Evolutionary conservation across 1,140 invertebrate genomes (phyloP).

Genomic region (Zophobas morio): DNA sequence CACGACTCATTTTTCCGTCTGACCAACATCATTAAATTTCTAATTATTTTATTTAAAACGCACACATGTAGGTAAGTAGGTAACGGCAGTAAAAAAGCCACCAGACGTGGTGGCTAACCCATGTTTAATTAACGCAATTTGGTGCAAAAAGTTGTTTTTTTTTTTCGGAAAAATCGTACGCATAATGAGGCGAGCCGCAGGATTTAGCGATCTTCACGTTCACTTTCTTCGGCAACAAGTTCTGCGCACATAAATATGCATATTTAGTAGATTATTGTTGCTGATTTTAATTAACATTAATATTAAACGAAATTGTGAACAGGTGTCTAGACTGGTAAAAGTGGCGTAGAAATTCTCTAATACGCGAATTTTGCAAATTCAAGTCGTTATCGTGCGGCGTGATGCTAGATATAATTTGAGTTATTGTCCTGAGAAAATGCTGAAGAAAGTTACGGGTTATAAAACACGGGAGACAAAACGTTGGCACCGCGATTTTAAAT

Average conservation of each 20-base stretch:
- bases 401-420: background rate
- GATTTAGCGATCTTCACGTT: background rate
- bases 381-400: background rate
- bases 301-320: background rate
- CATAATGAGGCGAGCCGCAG: no score
- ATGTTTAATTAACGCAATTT: no score
- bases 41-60: no score
- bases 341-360: background rate
- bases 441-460: slow-evolving; percentile 14
- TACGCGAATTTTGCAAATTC: background rate
- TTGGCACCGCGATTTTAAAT: background rate
- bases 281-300: background rate
- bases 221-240: background rate
- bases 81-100: no score
- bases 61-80: no score
- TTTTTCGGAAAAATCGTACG: no score
- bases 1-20: no score
- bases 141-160: no score
- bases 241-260: background rate
- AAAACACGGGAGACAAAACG: slow-evolving; percentile 7
- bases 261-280: background rate
- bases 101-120: no score
- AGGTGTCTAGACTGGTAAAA: background rate
- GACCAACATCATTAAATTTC: no score
- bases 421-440: slow-evolving; percentile 8